Base-by-base conservation (phyloP, 2,797 vertebrate genomes). In the Manis javanica region DNA sequence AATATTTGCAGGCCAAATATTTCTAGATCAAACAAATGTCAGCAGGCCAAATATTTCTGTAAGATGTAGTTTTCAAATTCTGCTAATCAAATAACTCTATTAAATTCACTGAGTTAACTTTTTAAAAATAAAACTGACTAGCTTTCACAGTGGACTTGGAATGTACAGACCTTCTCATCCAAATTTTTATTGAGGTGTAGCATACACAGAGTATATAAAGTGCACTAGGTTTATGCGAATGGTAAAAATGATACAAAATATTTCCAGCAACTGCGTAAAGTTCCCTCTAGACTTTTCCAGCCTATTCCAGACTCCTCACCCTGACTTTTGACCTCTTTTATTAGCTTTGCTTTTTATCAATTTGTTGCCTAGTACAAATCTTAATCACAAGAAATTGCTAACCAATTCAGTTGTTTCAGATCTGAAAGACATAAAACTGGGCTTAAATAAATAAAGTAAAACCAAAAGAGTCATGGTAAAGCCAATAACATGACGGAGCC, bases 391-490 rank as follows among this genome's bases (percentile, higher is more conserved):
- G 63, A 90, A 90, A 63, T n/a, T 68, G 57, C 39, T 39, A 46
- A 68, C 21, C n/a, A 34, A 63, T 79, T 31, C 12, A 87, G 37
- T 78, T 51, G 24, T 15, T 90, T 82, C 18, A 23, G 14, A 23
- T 68, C 71, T 90, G 63, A 91, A 90, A 87, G 23, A 88, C 91
- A 90, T 34, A 85, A 79, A 92, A 87, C 13, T 69, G 23, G 7
- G 31, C 57, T 88, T 81, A 69, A 68, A 26, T 55, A 79, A 90
- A 26, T 29, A 16, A 68, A 88, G 49, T 16, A 37, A 11, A 63
- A 78, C 2, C n/a, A 15, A 82, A 59, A 91, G 46, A 83, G 31
- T 51, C 66, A 61, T 7, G 26, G n/a, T 16, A 42, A 51, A 84
- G 14, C 71, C 77, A 46, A 10, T 16, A 49, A 18, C 26, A 66